phyloP scores from a whole-genome alignment of 2,113 vertebrate species.

The Tupaia tana region DNA sequence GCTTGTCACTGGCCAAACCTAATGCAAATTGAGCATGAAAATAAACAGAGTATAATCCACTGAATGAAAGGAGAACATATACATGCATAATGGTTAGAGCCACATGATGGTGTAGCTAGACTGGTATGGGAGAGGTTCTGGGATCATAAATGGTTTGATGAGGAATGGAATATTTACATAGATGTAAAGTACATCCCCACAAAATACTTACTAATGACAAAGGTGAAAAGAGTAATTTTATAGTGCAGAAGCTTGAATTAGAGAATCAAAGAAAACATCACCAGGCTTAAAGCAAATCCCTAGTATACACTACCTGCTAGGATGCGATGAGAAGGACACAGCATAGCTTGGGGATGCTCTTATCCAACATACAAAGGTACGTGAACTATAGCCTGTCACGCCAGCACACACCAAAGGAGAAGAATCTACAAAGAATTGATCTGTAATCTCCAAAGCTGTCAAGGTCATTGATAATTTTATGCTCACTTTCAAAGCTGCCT shows the following conservation, averaged over 20 bases:
- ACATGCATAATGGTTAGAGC: no score
- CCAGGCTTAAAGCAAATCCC: not conserved
- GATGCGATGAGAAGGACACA: no score
- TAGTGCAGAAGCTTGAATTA: not conserved
- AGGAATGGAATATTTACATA: not conserved
- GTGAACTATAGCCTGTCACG: accelerated
- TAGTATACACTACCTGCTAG: accelerated
- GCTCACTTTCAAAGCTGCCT: not conserved
- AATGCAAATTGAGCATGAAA: not conserved
- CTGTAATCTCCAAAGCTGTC: not conserved
- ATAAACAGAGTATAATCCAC: not conserved
- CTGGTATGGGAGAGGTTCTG: no score
- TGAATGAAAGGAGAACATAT: not conserved
- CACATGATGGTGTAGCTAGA: no score
- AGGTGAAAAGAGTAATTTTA: not conserved
- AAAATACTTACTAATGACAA: no score
- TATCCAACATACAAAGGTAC: not conserved
- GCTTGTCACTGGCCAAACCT: not conserved
- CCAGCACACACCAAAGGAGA: not conserved
- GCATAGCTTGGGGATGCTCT: not conserved
- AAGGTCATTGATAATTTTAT: not conserved
- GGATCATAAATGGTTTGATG: not conserved
- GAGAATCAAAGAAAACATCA: not conserved
- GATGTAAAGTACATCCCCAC: not conserved
- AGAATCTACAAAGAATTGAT: not conserved